A percentile compares a stretch with the other conserved stretches of the same genome.
phyloP scores from a whole-genome alignment of 2,113 vertebrate species.

The Genyomyrus donnyi region DNA sequence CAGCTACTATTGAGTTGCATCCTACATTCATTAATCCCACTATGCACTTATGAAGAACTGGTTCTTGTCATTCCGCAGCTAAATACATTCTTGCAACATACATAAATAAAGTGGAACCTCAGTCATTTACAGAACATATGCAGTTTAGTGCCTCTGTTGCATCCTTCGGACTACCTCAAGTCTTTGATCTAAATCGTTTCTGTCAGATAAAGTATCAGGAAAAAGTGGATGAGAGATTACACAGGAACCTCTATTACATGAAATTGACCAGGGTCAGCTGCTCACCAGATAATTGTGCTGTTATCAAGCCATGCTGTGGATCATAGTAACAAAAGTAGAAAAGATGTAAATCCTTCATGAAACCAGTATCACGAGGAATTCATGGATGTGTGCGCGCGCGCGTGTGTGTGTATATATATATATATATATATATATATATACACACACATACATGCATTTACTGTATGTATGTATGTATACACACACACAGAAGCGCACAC shows the following conservation, averaged over 20 bases:
- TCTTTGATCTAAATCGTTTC: neutral
- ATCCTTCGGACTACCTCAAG: neutral
- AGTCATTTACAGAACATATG: neutral
- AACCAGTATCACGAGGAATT: neutral
- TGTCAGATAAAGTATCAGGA: neutral
- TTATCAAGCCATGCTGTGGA: neutral
- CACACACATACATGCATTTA: neutral
- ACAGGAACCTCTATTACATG: neutral
- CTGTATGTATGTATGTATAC: no score
- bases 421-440: neutral
- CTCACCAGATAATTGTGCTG: constrained; percentile 6
- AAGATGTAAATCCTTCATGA: neutral
- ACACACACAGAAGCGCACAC: neutral
- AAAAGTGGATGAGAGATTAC: neutral
- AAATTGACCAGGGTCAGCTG: neutral
- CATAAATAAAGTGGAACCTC: neutral
- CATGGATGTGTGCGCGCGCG: no score
- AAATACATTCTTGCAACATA: neutral
- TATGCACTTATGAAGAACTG: neutral
- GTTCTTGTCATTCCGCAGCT: neutral
- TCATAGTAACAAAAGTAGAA: neutral
- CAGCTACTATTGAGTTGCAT: neutral
- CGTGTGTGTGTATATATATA: no score
- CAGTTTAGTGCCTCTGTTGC: neutral
- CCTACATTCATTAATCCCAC: neutral